Conservation (phyloP, 2,888 invertebrate genomes). For the Syrista parreyssii region DNA sequence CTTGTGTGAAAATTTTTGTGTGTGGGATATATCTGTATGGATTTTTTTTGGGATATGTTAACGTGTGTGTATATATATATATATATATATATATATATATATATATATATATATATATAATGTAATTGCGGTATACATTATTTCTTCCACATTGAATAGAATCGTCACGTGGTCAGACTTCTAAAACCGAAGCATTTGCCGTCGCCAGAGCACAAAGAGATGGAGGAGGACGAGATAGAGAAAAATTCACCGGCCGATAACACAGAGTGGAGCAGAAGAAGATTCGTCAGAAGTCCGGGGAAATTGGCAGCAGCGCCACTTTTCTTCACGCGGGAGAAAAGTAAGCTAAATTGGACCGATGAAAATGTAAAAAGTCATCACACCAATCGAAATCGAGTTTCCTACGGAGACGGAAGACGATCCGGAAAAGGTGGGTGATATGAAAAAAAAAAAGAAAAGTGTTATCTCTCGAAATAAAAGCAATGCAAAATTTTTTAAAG, state of each 20-base stretch:
- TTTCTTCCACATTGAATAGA: slow-evolving; percentile 19
- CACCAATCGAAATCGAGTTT: neutral
- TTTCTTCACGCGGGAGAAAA: slow-evolving; percentile 15
- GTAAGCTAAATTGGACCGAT: neutral
- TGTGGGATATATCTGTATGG: no score
- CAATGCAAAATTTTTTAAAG: slow-evolving; percentile 19
- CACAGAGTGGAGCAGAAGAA: neutral
- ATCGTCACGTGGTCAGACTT: slow-evolving; percentile 28
- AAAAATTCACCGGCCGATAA: neutral
- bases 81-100: no score
- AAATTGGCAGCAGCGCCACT: slow-evolving; percentile 29
- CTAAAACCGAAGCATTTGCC: slow-evolving; percentile 35
- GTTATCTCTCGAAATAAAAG: neutral
- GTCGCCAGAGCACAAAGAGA: slow-evolving; percentile 27
- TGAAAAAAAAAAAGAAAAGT: neutral
- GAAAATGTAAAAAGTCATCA: neutral
- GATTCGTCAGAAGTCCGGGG: slow-evolving; percentile 16
- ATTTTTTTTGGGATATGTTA: no score
- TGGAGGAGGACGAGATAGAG: neutral
- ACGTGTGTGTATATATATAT: no score
- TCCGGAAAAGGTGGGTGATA: slow-evolving; percentile 25
- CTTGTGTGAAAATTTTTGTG: no score
- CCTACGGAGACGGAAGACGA: slow-evolving; percentile 11
- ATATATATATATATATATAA: neutral
- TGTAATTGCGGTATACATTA: neutral